A percentile compares a stretch with the other conserved stretches of the same genome.
These are phyloP conservation scores for Drosophila nigritarsus DNA, from an alignment of 2,888 invertebrate species.

Conservation along the genomic window DNA sequence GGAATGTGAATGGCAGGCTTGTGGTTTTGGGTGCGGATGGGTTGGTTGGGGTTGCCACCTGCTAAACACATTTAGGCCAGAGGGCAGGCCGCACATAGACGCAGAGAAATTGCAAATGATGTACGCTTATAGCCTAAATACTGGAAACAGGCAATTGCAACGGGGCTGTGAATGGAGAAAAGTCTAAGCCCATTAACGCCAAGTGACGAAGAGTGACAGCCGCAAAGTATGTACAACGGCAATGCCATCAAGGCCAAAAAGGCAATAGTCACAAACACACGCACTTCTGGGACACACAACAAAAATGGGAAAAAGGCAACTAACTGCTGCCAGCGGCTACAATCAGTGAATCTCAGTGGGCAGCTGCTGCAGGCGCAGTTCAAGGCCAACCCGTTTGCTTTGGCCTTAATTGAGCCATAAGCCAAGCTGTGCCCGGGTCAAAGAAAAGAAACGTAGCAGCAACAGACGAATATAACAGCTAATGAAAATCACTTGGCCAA, in stretches of 20 bases:
- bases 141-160: not conserved
- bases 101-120: constrained; percentile 70
- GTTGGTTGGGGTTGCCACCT: not conserved
- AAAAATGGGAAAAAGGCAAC: constrained; percentile 1
- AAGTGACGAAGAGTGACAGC: constrained; percentile 46
- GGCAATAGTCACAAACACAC: constrained; percentile 20
- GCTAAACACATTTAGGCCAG: not conserved
- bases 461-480: constrained; percentile 66
- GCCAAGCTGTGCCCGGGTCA: constrained; percentile 39
- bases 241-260: constrained; percentile 42
- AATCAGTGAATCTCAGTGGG: constrained; percentile 8
- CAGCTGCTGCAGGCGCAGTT: constrained; percentile 17
- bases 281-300: constrained; percentile 1
- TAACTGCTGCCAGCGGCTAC: not conserved
- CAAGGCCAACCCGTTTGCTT: constrained; percentile 37
- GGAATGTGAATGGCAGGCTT: constrained; percentile 34
- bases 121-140: constrained; percentile 62
- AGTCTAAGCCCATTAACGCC: constrained; percentile 50
- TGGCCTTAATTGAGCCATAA: constrained; percentile 75
- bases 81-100: constrained; percentile 58
- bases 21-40: not conserved
- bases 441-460: constrained; percentile 15
- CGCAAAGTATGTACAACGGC: constrained; percentile 45
- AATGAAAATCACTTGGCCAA: constrained; percentile 74
- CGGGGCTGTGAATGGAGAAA: not conserved